Evolutionary conservation across 2,888 invertebrate species (phyloP), one percentile per base, ranked within the genome.

Genomic region (Aplocera efformata): DNA sequence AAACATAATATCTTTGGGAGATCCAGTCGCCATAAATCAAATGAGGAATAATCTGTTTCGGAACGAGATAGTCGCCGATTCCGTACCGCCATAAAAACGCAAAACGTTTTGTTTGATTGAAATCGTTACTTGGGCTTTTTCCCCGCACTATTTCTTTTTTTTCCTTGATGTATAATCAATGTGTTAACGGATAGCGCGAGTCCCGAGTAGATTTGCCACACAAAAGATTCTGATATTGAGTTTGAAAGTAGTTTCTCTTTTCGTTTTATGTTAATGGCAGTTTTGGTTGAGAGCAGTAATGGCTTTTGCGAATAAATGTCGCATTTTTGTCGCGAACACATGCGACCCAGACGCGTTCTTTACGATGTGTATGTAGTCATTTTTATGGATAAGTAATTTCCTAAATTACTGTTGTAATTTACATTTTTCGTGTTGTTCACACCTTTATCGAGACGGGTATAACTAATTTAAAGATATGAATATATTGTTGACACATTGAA

Each of bases 11-110:
- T 85, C 88, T 79, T 80, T 82, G 80, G 86, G 83, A 81, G 84
- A 85, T 84, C 82, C 86, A 77, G 79, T 76, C 74, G 74, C 77
- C 85, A 88, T 89, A 89, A 89, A 89, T 89, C 89, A 89, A 88
- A 89, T 88, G 88, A 88, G 88, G 80, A 89, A 89, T 89, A 89
- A 89, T 89, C 88, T 89, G 86, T 88, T 83, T 83, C 81, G 83
- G 84, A 77, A 79, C 79, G 86, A 82, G 83, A 88, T 85, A 84
- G 85, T 86, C 84, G 81, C 74, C 75, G 80, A 78, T 77, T 76
- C 73, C 73, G 66, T 67, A 75, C 75, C 79, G 72, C 80, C 79
- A 82, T 88, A 88, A 88, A 86, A 88, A 86, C 86, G 85, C 85
- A 82, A 85, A 88, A 77, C 85, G 86, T 82, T 88, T 85, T 79